phyloP scores from a whole-genome alignment of 2,888 invertebrate species.

The Oscheius sp. region DNA sequence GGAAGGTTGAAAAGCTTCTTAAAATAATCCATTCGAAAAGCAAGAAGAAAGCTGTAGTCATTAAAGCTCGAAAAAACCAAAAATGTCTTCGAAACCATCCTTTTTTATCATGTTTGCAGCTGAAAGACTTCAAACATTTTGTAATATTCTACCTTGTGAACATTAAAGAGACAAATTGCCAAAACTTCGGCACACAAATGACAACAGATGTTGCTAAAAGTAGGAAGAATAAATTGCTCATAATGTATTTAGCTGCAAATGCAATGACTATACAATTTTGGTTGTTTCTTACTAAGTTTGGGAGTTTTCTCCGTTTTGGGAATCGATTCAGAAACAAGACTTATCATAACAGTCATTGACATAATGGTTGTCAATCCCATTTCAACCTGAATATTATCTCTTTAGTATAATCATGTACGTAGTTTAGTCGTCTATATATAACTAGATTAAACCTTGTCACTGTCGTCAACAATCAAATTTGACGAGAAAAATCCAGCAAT shows the following conservation, averaged over 20 bases:
- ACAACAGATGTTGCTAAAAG: not conserved
- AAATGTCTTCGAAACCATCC: slow-evolving; percentile 33
- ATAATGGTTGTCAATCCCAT: slow-evolving; percentile 18
- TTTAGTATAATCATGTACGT: not conserved
- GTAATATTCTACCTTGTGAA: not conserved
- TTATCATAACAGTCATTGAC: slow-evolving; percentile 8
- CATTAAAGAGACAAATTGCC: slow-evolving; percentile 8
- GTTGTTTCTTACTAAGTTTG: not conserved
- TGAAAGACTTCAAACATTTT: not conserved
- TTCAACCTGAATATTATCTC: not conserved
- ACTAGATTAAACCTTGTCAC: slow-evolving; percentile 2
- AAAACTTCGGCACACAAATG: slow-evolving; percentile 11
- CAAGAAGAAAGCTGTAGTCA: slow-evolving; percentile 25
- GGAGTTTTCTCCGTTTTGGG: slow-evolving; percentile 12
- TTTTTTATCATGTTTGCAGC: slow-evolving; percentile 9
- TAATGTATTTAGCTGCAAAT: slow-evolving; percentile 1
- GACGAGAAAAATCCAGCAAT: slow-evolving; percentile 23
- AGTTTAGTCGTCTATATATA: not conserved
- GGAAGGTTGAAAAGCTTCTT: not conserved
- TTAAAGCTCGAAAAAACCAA: slow-evolving; percentile 31
- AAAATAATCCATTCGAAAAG: slow-evolving; percentile 4
- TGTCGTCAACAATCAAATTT: slow-evolving; percentile 8
- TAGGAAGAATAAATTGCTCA: not conserved
- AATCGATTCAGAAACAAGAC: slow-evolving; percentile 3
- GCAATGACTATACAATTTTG: not conserved